Evolutionary conservation across 2,113 vertebrate species (phyloP), one percentile per base, ranked within the genome.

Genomic region (Leucopsar rothschildi): DNA sequence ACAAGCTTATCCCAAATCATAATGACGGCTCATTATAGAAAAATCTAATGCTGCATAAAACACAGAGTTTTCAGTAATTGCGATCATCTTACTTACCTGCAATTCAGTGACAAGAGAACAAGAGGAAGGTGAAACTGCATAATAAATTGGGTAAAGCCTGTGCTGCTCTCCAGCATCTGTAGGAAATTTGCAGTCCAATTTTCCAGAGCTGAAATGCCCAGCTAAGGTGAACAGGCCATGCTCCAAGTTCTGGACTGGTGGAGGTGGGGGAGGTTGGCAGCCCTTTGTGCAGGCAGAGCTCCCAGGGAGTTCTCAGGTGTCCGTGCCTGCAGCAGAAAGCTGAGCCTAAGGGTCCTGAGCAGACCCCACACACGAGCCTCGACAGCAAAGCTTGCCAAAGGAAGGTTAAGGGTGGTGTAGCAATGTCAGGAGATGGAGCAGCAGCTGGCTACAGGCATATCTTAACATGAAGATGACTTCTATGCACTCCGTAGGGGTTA

Each of bases 21-120:
- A 92, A 95, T 86, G 89, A 96, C 10, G 9, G 64, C 86, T 97
- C 95, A 91, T 97, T 96, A 97, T 39, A 88, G 92, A 79, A 96
- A 94, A 96, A 94, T 81, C 70, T 85, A 97, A 91, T 47, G 8
- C 82, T 73, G n/a, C 85, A 87, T 60, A 88, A 85, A 87, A 33
- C 65, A 83, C 57, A 65, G 33, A 44, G 47, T 69, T 86, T 96
- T 92, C 76, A 71, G 56, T 84, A 96, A 95, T 68, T 90, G 61
- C 0, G 1, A 61, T 90, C 69, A 55, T 65, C 72, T 79, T 78
- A 25, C 40, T 71, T 85, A 93, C 93, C 93, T 96, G 65, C 35
- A 77, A 88, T 33, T 75, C 64, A 73, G 60, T 10, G 2, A 83
- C 75, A 87, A 88, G 52, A 60, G 52, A 96, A 78, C 24, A 86